Percentiles rank a stretch among this genome's conserved stretches.
Conservation (phyloP, 2,113 vertebrate genomes). For the Athene cunicularia region DNA sequence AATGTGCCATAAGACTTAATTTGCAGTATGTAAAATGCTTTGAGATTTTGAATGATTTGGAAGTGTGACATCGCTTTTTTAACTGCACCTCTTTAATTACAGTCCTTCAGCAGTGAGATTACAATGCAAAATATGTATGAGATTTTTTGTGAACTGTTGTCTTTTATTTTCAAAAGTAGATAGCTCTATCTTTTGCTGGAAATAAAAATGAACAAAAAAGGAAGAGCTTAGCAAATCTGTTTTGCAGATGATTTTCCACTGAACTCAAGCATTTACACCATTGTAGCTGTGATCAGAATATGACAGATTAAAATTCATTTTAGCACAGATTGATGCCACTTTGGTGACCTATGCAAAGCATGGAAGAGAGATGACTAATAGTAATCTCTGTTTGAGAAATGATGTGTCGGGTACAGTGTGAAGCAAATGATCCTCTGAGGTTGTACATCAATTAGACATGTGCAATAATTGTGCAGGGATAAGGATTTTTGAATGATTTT, state of each 20-base stretch:
- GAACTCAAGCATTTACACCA: background rate
- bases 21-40: background rate
- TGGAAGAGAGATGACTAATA: background rate
- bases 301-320: background rate
- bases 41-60: background rate
- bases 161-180: background rate
- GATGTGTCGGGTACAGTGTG: background rate
- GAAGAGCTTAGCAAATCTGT: background rate
- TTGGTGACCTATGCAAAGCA: background rate
- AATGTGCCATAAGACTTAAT: background rate
- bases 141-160: background rate
- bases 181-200: background rate
- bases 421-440: constrained; percentile 15
- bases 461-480: background rate
- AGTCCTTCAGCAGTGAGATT: background rate
- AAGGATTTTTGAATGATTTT: constrained; percentile 2
- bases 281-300: background rate
- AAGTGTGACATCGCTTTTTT: background rate
- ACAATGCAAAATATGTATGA: background rate
- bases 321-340: background rate
- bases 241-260: background rate
- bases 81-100: background rate
- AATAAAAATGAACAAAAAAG: background rate
- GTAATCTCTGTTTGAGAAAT: constrained; percentile 31
- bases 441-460: constrained; percentile 9